Percentiles rank a stretch among this genome's conserved stretches.
These are phyloP conservation scores for Cynaeus angustus DNA, from an alignment of 2,888 invertebrate species.

Conservation along the genomic window DNA sequence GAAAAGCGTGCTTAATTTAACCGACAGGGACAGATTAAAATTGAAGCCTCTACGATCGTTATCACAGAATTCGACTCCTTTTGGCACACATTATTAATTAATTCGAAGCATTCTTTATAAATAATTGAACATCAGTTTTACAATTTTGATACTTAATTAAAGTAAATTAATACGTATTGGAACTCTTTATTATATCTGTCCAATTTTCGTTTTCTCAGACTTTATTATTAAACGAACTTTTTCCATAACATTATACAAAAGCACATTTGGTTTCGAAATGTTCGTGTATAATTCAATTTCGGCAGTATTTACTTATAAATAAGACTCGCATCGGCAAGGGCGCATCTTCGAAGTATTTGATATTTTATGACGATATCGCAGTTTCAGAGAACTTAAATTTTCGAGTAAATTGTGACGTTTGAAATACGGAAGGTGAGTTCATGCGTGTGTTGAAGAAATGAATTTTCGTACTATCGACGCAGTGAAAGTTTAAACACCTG, in stretches of 20 bases:
- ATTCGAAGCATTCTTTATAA: background rate
- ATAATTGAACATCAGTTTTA: too few species aligned
- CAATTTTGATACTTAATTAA: too few species aligned
- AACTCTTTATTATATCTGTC: background rate
- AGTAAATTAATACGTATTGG: too few species aligned
- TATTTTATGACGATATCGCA: constrained; percentile 20
- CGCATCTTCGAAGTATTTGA: constrained; percentile 16
- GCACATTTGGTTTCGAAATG: background rate
- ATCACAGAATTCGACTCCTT: constrained; percentile 7
- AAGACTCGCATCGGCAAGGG: constrained; percentile 6
- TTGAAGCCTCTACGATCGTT: constrained; percentile 25
- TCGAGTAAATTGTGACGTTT: constrained; percentile 17
- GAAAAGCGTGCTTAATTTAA: constrained; percentile 52
- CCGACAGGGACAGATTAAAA: constrained; percentile 18
- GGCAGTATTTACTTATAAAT: constrained; percentile 13
- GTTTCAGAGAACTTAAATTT: constrained; percentile 15
- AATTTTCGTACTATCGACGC: constrained; percentile 3
- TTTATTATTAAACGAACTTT: background rate
- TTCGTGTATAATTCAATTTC: constrained; percentile 4
- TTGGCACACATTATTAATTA: background rate
- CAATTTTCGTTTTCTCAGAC: background rate
- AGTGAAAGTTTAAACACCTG: constrained; percentile 19
- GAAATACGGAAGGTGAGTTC: constrained; percentile 14
- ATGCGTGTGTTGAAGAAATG: constrained; percentile 6
- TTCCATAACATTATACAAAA: background rate